These are phyloP conservation scores for Caenorhabditis latens DNA, from an alignment of 1,140 invertebrate species.

Conservation along the genomic window DNA sequence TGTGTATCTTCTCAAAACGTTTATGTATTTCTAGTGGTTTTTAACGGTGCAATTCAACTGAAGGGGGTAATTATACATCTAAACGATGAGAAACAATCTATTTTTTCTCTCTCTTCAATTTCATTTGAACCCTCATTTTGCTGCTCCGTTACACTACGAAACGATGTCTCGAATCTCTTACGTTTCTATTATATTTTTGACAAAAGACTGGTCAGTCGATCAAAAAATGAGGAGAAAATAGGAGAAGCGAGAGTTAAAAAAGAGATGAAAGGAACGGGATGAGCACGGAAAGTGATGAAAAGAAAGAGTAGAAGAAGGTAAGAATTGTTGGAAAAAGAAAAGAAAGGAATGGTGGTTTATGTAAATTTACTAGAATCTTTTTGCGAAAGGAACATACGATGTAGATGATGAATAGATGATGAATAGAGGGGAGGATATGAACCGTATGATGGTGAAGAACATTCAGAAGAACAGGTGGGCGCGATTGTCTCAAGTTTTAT, in stretches of 20 bases:
- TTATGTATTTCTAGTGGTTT: constrained; percentile 21
- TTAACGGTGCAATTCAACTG: not conserved
- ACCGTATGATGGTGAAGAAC: not conserved
- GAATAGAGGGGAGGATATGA: not conserved
- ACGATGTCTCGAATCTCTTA: constrained; percentile 14
- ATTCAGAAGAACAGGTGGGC: not conserved
- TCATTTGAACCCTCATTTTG: constrained; percentile 33
- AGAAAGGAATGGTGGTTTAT: not conserved
- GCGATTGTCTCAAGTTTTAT: too few species aligned
- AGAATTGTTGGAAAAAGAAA: not conserved
- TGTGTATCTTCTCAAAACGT: not conserved
- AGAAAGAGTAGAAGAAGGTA: not conserved
- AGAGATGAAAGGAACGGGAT: constrained; percentile 8
- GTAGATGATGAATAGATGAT: not conserved
- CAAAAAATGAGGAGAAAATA: not conserved
- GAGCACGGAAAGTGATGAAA: not conserved
- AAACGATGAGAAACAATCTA: constrained; percentile 46
- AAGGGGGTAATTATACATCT: constrained; percentile 11
- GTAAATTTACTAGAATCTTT: not conserved
- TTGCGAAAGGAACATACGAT: not conserved
- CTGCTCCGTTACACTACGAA: not conserved
- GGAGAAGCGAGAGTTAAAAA: not conserved
- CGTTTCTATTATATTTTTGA: not conserved
- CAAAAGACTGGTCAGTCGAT: not conserved
- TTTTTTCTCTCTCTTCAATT: constrained; percentile 3